Percentiles rank a stretch among this genome's conserved stretches.
Conservation (phyloP, 2,113 vertebrate species). For the Arizona elegans region DNA sequence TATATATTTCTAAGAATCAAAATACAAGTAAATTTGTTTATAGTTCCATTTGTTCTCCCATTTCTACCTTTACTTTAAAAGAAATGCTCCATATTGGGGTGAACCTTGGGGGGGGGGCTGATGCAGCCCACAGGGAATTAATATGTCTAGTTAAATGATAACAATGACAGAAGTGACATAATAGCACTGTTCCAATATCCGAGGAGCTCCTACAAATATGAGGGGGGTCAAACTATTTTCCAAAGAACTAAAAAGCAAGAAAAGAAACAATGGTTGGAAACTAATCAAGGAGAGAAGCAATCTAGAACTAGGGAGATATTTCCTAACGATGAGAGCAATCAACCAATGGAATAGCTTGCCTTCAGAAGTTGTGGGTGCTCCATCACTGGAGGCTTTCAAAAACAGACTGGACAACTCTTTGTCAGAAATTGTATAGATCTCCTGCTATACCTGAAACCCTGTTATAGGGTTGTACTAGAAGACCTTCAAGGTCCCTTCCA, state of each 20-base stretch:
- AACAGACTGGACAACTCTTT: not conserved
- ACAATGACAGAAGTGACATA: not conserved
- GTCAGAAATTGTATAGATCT: not conserved
- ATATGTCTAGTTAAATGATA: not conserved
- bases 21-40: not conserved
- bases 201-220: not conserved
- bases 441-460: not conserved
- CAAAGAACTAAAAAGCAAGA: no score
- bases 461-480: not conserved
- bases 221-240: no score
- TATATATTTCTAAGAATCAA: not conserved
- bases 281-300: no score
- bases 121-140: not conserved
- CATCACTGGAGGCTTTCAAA: not conserved
- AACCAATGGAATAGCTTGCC: not conserved
- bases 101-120: not conserved
- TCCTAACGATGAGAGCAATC: not conserved
- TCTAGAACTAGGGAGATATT: no score
- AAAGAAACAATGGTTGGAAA: no score
- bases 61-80: not conserved
- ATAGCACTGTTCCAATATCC: not conserved
- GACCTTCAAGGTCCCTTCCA: not conserved
- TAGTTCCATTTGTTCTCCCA: not conserved
- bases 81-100: not conserved
- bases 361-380: not conserved